These are phyloP conservation scores for Microcebus lehilahytsara DNA, from an alignment of 2,113 vertebrate species.

Conservation along the genomic window DNA sequence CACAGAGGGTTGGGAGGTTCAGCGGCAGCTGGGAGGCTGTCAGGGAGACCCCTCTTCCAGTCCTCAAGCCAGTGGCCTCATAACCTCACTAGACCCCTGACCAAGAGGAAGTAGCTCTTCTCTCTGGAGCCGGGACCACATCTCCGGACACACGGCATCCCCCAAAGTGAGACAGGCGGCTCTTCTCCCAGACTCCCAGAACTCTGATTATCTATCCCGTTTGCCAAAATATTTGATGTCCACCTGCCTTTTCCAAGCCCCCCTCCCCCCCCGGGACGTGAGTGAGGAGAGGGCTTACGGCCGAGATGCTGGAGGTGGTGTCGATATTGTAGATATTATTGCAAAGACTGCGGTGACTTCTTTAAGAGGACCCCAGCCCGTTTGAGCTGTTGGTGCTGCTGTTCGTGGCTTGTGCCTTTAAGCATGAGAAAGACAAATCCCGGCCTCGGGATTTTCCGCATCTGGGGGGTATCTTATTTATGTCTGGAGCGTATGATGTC, in stretches of 20 bases:
- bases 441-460: not conserved
- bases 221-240: rapidly evolving
- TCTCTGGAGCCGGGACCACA: rapidly evolving
- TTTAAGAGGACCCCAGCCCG: rapidly evolving
- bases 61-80: not conserved
- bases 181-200: not conserved
- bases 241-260: not conserved
- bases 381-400: rapidly evolving
- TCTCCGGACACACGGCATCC: rapidly evolving
- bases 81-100: no score
- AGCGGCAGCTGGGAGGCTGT: not conserved
- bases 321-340: not conserved
- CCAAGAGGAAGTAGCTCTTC: rapidly evolving
- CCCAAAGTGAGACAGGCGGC: rapidly evolving
- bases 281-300: rapidly evolving
- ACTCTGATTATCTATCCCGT: rapidly evolving
- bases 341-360: not conserved
- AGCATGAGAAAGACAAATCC: not conserved
- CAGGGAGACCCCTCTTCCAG: not conserved
- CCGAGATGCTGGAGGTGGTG: rapidly evolving
- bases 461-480: not conserved
- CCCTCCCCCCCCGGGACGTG: not conserved
- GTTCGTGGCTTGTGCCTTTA: not conserved
- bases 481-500: not conserved
- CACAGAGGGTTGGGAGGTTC: not conserved